These are phyloP conservation scores for Yponomeuta evonymella DNA, from an alignment of 2,888 invertebrate genomes.

Conservation along the genomic window DNA sequence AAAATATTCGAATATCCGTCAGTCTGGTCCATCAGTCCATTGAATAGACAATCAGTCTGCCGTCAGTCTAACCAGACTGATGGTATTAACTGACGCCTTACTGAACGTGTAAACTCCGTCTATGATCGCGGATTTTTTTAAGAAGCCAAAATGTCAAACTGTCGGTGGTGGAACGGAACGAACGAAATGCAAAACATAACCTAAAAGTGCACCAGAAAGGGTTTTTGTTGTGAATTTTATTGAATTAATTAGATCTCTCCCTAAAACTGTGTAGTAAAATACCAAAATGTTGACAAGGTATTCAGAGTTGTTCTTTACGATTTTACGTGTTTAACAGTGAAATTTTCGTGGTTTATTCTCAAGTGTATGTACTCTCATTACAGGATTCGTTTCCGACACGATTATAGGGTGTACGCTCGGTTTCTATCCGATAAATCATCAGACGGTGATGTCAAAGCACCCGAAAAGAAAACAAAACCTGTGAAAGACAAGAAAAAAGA, in stretches of 20 bases:
- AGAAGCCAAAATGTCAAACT: not conserved
- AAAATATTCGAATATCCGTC: too few species aligned
- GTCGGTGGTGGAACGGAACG: not conserved
- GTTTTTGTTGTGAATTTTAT: constrained; percentile 18
- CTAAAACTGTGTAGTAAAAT: not conserved
- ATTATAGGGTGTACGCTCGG: constrained; percentile 41
- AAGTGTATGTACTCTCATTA: constrained; percentile 13
- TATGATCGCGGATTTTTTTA: not conserved
- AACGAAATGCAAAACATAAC: not conserved
- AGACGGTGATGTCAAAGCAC: constrained; percentile 43
- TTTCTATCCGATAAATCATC: constrained; percentile 47
- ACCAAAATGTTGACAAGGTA: constrained; percentile 37
- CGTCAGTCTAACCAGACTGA: too few species aligned
- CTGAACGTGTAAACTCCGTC: too few species aligned
- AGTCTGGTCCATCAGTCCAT: too few species aligned
- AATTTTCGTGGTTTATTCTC: not conserved
- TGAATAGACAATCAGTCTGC: too few species aligned
- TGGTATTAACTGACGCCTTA: too few species aligned
- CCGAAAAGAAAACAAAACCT: constrained; percentile 31
- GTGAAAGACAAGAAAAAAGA: constrained; percentile 31
- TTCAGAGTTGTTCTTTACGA: not conserved
- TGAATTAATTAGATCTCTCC: not conserved
- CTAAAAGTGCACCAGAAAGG: not conserved
- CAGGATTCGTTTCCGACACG: constrained; percentile 31
- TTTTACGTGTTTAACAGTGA: too few species aligned